Evolutionary conservation across 2,888 invertebrate species (phyloP).

Genomic region (Dynastes tityus): DNA sequence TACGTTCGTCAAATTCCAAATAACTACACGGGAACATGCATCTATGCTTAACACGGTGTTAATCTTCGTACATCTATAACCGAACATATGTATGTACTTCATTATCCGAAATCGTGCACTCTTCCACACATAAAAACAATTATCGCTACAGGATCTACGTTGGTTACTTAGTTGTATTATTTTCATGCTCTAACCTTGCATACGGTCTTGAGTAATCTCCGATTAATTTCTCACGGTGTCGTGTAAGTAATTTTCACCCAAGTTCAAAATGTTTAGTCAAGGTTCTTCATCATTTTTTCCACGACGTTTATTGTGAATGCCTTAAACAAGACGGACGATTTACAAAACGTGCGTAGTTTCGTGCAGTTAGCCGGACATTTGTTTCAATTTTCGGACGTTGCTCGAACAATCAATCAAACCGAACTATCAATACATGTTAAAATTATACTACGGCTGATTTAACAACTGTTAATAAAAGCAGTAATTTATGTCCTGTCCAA

Average conservation of each 20-base stretch:
- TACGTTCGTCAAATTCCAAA: no score
- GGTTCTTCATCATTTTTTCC: constrained; percentile 31
- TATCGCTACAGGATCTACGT: constrained; percentile 7
- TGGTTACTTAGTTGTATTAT: constrained; percentile 3
- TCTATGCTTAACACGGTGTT: no score
- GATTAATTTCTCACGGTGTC: constrained; percentile 34
- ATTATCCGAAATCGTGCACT: constrained; percentile 4
- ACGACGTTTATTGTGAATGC: not conserved
- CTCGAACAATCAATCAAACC: constrained; percentile 31
- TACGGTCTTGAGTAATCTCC: constrained; percentile 14
- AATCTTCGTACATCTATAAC: no score
- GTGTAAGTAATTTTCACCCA: constrained; percentile 34
- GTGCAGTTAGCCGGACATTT: constrained; percentile 36
- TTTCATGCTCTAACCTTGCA: not conserved
- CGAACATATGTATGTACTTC: no score
- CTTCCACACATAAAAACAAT: not conserved
- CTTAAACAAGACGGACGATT: constrained; percentile 21
- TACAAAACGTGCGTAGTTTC: constrained; percentile 28
- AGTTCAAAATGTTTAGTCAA: constrained; percentile 30
- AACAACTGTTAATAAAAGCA: constrained; percentile 32
- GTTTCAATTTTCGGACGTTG: constrained; percentile 34
- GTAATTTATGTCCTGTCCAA: constrained; percentile 33
- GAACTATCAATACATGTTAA: constrained; percentile 35
- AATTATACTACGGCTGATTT: constrained; percentile 33
- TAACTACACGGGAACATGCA: no score